These are phyloP conservation scores for Acanthornis magna DNA, from an alignment of 2,797 vertebrate species.

Conservation along the genomic window DNA sequence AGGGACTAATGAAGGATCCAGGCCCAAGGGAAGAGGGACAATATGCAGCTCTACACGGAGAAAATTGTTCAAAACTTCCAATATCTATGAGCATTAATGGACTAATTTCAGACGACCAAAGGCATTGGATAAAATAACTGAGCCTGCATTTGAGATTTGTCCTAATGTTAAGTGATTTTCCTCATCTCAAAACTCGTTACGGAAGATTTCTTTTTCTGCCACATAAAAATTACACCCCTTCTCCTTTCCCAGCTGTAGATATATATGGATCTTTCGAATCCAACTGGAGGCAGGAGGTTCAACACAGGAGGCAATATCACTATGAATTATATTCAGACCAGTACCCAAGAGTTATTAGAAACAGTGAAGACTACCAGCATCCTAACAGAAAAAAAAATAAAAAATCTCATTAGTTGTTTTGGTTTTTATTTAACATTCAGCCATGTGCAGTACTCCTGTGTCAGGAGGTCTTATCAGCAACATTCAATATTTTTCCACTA, in stretches of 20 bases:
- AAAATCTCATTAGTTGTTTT: not conserved
- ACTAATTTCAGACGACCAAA: not conserved
- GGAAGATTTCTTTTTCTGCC: not conserved
- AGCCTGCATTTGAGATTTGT: not conserved
- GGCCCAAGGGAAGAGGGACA: not conserved
- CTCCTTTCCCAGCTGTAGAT: not conserved
- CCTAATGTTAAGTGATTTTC: not conserved
- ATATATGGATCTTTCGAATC: not conserved
- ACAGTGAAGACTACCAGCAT: not conserved
- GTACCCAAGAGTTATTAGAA: not conserved
- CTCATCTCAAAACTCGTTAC: not conserved
- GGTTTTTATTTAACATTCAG: not conserved
- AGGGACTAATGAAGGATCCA: slow-evolving; percentile 53
- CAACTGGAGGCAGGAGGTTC: not conserved
- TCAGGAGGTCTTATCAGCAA: slow-evolving; percentile 1
- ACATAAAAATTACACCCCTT: not conserved
- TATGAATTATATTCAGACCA: not conserved
- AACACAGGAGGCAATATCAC: not conserved
- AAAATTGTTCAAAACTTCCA: not conserved
- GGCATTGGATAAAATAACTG: not conserved
- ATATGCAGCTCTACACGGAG: not conserved
- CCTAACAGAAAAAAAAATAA: not conserved
- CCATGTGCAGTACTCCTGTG: not conserved
- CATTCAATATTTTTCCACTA: not conserved
- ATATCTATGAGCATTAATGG: not conserved